Conservation (phyloP, 2,797 vertebrate genomes). For the Acanthurus tractus region DNA sequence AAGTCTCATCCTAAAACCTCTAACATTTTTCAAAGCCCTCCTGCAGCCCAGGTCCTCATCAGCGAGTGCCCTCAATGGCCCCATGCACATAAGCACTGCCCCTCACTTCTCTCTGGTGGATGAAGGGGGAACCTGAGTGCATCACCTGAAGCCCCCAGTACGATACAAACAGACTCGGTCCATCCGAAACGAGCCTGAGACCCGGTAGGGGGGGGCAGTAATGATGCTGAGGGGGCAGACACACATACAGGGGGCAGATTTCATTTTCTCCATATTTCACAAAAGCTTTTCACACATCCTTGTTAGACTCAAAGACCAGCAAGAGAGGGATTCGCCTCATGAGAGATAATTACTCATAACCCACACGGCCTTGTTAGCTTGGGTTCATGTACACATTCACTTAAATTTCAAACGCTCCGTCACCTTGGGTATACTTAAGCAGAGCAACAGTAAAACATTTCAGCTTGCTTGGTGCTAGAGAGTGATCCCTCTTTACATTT, state of each 20-base stretch:
- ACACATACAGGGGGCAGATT: constrained; percentile 64
- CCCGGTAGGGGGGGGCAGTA: constrained; percentile 63
- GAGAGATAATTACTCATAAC: constrained; percentile 76
- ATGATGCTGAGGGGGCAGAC: constrained; percentile 71
- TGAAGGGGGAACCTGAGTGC: constrained; percentile 60
- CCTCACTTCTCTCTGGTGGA: constrained; percentile 56
- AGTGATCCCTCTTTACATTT: neutral
- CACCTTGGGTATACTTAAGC: constrained; percentile 24
- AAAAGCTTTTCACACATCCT: constrained; percentile 53
- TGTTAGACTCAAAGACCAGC: constrained; percentile 46
- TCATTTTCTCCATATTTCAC: constrained; percentile 67
- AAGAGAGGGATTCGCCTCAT: constrained; percentile 53
- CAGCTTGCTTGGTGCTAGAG: constrained; percentile 12
- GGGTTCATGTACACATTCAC: constrained; percentile 46
- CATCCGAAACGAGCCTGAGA: constrained; percentile 61
- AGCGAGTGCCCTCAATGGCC: constrained; percentile 68
- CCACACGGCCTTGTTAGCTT: constrained; percentile 46
- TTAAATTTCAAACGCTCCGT: constrained; percentile 34
- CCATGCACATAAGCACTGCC: constrained; percentile 54
- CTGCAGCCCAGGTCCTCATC: constrained; percentile 77
- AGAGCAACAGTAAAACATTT: constrained; percentile 16
- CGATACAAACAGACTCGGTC: constrained; percentile 49
- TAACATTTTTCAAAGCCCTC: constrained; percentile 80
- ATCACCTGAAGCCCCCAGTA: constrained; percentile 75
- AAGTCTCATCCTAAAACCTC: constrained; percentile 78